phyloP scores from a whole-genome alignment of 1,140 invertebrate genomes.

The Oncopeltus fasciatus region DNA sequence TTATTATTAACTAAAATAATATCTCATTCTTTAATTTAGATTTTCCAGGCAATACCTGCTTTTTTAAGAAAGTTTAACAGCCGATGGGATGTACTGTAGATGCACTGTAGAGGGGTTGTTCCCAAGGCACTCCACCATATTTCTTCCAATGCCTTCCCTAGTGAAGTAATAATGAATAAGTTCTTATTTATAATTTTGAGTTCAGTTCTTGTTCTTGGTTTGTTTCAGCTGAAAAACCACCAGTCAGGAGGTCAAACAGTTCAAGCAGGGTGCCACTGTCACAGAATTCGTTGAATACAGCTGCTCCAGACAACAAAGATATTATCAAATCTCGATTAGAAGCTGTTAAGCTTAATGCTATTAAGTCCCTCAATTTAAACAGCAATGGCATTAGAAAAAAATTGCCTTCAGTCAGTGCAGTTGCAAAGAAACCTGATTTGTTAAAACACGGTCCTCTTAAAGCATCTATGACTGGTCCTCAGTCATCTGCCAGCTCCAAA shows the following conservation, averaged over 20 bases:
- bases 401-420: not conserved
- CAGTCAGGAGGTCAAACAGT: constrained; percentile 4
- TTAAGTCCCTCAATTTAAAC: not conserved
- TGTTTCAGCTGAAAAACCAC: not conserved
- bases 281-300: not conserved
- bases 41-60: no score
- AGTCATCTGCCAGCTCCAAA: not conserved
- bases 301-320: not conserved
- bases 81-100: no score
- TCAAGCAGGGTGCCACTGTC: not conserved
- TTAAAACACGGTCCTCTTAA: not conserved
- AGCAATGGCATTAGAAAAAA: not conserved
- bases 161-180: no score
- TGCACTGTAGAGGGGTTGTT: no score
- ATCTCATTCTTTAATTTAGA: no score
- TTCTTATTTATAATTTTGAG: not conserved
- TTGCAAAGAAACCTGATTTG: not conserved
- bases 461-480: not conserved
- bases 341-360: not conserved
- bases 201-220: not conserved
- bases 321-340: constrained; percentile 2
- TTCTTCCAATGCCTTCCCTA: no score
- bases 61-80: no score
- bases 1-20: no score
- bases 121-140: no score